These are phyloP conservation scores for Macrotrachela quadricornifera DNA, from an alignment of 1,140 invertebrate species.

Conservation along the genomic window DNA sequence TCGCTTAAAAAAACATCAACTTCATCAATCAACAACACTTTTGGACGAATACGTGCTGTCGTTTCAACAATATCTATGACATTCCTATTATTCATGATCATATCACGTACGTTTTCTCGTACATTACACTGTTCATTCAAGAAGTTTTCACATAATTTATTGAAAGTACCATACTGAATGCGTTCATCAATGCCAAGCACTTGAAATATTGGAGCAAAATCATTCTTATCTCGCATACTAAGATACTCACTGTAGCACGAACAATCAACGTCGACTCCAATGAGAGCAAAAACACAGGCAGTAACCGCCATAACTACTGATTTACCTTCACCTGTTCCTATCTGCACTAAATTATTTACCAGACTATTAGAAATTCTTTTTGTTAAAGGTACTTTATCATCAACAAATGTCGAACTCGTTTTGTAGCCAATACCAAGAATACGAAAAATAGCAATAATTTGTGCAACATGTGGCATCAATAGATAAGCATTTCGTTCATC, in stretches of 20 bases:
- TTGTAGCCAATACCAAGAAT: background rate
- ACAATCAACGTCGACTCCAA: background rate
- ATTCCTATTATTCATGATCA: background rate
- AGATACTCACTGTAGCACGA: background rate
- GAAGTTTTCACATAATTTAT: background rate
- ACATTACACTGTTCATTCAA: background rate
- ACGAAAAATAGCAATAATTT: background rate
- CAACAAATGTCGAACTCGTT: too few relatives aligned
- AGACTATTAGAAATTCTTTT: too few relatives aligned
- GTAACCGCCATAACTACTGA: background rate
- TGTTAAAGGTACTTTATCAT: too few relatives aligned
- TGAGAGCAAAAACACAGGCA: background rate
- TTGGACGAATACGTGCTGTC: background rate
- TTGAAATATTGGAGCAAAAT: background rate
- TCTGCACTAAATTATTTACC: background rate
- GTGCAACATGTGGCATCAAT: background rate
- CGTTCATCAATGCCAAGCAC: background rate
- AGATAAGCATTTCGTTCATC: background rate
- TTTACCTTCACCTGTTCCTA: constrained; percentile 1
- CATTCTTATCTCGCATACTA: background rate
- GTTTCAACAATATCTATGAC: too few relatives aligned
- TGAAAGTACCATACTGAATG: background rate
- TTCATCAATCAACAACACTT: background rate
- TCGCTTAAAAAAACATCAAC: background rate
- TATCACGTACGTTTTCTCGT: background rate